Conservation (phyloP, 2,113 vertebrate genomes). For the Proteles cristata region DNA sequence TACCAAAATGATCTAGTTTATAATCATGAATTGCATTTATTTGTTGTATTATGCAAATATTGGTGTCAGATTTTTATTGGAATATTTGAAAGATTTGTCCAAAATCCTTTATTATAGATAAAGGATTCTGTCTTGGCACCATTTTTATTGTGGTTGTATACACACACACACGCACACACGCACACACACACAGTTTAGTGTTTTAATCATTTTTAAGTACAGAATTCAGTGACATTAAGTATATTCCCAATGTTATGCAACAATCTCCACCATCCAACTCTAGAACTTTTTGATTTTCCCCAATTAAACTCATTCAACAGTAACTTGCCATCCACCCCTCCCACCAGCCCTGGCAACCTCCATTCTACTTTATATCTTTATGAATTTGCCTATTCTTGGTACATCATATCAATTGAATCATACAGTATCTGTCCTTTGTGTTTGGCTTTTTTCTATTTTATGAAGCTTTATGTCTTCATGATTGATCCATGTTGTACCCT, state of each 20-base stretch:
- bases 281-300: not conserved
- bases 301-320: not conserved
- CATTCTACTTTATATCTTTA: not conserved
- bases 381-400: not conserved
- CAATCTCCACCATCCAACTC: not conserved
- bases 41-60: not conserved
- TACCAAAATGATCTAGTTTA: not conserved
- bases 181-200: not conserved
- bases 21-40: not conserved
- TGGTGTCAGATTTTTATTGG: slow-evolving; percentile 42
- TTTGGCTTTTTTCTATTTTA: not conserved
- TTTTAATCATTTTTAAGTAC: not conserved
- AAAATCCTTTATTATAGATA: not conserved
- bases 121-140: not conserved
- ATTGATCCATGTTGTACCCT: not conserved
- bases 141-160: not conserved
- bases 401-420: not conserved
- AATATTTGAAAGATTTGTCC: slow-evolving; percentile 28
- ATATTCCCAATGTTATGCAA: not conserved
- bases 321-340: not conserved
- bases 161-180: not conserved
- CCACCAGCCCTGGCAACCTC: not conserved
- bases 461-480: not conserved
- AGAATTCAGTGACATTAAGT: not conserved
- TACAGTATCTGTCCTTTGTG: not conserved